phyloP scores from a whole-genome alignment of 2,113 vertebrate genomes.

The Pedionomus torquatus region DNA sequence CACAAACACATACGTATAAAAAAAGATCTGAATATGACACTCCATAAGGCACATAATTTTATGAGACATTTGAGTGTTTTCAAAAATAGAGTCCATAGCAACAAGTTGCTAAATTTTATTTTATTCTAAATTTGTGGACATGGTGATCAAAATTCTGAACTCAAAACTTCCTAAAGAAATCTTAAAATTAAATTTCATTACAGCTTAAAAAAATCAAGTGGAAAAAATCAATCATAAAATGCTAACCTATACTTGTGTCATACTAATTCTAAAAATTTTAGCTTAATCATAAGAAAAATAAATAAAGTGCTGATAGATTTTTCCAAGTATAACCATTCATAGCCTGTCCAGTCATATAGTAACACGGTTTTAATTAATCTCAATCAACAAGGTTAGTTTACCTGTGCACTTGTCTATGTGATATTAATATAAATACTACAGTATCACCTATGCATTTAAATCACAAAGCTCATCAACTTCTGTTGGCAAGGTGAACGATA shows the following conservation, averaged over 20 bases:
- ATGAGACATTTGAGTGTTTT: background rate
- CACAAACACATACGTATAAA: rapidly evolving
- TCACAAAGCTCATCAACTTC: slow-evolving; percentile 79
- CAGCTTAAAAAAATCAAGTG: background rate
- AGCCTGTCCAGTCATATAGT: background rate
- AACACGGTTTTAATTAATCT: slow-evolving; percentile 73
- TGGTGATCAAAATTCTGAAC: background rate
- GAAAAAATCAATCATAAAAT: background rate
- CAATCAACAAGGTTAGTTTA: slow-evolving; percentile 67
- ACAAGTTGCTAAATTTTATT: background rate
- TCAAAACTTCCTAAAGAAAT: background rate
- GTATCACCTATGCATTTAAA: slow-evolving; percentile 77
- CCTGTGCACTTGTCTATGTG: slow-evolving; percentile 64
- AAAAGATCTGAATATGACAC: background rate
- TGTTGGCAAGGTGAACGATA: slow-evolving; percentile 80
- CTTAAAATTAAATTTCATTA: background rate
- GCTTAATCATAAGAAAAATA: background rate
- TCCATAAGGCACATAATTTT: background rate
- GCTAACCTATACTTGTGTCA: background rate
- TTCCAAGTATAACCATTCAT: background rate
- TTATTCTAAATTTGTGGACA: background rate
- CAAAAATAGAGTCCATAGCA: background rate
- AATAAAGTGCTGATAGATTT: background rate
- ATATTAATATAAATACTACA: slow-evolving; percentile 73
- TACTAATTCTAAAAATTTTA: background rate